A percentile compares a stretch with the other conserved stretches of the same genome.
Conservation (phyloP, 2,888 invertebrate species). For the Venustoraphidia nigricollis region DNA sequence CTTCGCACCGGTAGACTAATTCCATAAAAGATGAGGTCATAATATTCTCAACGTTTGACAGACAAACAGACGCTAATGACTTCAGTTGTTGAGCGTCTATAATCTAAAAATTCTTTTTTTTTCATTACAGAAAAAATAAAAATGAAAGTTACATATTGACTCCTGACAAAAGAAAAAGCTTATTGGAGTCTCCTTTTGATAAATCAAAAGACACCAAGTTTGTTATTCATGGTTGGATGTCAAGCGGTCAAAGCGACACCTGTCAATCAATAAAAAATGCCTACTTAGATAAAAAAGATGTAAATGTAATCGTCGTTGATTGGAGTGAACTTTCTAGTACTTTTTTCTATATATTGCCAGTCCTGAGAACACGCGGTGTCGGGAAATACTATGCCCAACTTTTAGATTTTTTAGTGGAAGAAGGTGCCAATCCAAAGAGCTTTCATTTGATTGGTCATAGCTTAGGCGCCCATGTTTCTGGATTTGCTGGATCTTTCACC, state of each 20-base stretch:
- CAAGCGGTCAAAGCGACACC: conserved; percentile 26
- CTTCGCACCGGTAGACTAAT: too few species aligned
- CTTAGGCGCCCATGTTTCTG: conserved; percentile 37
- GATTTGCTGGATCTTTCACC: conserved; percentile 23
- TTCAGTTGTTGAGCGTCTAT: too few species aligned
- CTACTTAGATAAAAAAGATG: conserved; percentile 27
- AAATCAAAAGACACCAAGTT: conserved; percentile 29
- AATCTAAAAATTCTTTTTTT: not conserved
- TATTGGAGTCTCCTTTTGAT: conserved; percentile 21
- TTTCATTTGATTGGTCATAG: conserved; percentile 43
- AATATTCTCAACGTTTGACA: too few species aligned
- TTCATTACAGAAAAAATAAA: conserved; percentile 3
- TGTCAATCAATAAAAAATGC: conserved; percentile 29
- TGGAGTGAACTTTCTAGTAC: conserved; percentile 30
- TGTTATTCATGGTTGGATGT: conserved; percentile 37
- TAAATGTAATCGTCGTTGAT: conserved; percentile 35
- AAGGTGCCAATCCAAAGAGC: conserved; percentile 22
- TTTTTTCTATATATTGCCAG: conserved; percentile 26
- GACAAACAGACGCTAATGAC: too few species aligned
- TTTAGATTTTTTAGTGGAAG: conserved; percentile 23
- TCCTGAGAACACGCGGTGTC: conserved; percentile 28
- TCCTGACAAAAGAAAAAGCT: not conserved
- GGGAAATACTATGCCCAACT: conserved; percentile 34
- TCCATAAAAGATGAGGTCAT: too few species aligned
- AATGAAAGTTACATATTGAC: conserved; percentile 4